Evolutionary conservation across 2,797 vertebrate species (phyloP).

Genomic region (Tauraco hartlaubi): DNA sequence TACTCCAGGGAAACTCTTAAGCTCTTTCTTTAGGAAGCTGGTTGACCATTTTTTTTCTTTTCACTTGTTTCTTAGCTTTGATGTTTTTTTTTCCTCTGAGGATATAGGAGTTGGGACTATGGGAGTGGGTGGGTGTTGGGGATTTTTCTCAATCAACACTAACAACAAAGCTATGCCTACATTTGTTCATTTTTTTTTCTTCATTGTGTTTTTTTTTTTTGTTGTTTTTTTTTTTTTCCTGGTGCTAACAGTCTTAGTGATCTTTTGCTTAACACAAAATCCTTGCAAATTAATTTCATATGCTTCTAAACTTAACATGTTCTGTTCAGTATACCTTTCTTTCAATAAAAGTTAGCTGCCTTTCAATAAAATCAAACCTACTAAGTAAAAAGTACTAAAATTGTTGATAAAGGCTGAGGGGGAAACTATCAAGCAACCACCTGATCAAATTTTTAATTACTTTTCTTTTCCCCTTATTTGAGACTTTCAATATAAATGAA

Average conservation of each 20-base stretch:
- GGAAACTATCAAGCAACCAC: neutral
- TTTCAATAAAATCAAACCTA: neutral
- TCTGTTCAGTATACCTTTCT: neutral
- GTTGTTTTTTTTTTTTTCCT: neutral
- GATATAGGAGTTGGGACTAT: neutral
- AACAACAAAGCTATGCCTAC: neutral
- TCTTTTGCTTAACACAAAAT: neutral
- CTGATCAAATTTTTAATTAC: neutral
- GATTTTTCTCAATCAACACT: neutral
- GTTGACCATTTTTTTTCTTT: neutral
- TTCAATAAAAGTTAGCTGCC: neutral
- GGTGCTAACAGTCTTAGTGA: neutral
- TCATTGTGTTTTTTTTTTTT: too few species aligned
- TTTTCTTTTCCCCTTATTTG: neutral
- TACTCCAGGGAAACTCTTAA: neutral
- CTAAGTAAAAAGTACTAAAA: neutral
- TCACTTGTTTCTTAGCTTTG: neutral
- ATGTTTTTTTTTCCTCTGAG: neutral
- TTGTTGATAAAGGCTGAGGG: neutral
- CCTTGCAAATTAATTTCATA: neutral
- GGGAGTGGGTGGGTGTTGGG: accelerated
- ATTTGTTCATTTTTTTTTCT: neutral
- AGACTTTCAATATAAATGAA: neutral
- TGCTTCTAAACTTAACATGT: neutral
- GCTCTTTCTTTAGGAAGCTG: neutral